Evolutionary conservation across 2,797 vertebrate genomes (phyloP).

Genomic region (Muscicapa comitata): DNA sequence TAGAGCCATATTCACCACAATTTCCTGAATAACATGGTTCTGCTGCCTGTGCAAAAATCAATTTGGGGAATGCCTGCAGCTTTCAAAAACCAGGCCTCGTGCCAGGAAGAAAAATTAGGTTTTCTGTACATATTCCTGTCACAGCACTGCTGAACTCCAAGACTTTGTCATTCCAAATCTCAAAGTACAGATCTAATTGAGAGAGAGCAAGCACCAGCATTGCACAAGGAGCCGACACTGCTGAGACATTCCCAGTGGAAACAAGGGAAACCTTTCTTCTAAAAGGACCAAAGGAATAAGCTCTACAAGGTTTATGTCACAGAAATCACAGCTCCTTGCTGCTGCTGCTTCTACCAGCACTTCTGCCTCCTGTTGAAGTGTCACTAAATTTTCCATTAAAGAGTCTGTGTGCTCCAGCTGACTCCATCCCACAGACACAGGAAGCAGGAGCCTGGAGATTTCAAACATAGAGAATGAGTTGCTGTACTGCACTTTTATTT

Average conservation of each 20-base stretch:
- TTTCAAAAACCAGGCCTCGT: background rate
- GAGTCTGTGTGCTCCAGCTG: background rate
- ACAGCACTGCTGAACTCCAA: background rate
- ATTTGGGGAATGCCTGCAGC: background rate
- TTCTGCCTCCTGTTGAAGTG: background rate
- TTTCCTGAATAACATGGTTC: background rate
- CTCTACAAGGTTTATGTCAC: background rate
- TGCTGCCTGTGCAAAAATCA: background rate
- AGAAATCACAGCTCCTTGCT: background rate
- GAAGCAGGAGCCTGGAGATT: background rate
- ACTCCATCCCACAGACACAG: background rate
- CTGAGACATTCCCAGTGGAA: background rate
- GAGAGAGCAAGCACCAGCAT: background rate
- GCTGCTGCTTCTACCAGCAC: background rate
- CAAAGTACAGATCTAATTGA: background rate
- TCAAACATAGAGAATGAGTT: background rate
- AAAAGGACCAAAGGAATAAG: background rate
- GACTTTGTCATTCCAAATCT: background rate
- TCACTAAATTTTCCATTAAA: background rate
- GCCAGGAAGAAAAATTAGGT: background rate
- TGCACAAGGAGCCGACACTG: background rate
- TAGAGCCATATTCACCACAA: background rate
- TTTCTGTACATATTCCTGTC: background rate
- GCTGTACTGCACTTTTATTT: background rate
- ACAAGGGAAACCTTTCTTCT: background rate